These are phyloP conservation scores for Drosophila peninsularis DNA, from an alignment of 2,888 invertebrate species.

Conservation along the genomic window DNA sequence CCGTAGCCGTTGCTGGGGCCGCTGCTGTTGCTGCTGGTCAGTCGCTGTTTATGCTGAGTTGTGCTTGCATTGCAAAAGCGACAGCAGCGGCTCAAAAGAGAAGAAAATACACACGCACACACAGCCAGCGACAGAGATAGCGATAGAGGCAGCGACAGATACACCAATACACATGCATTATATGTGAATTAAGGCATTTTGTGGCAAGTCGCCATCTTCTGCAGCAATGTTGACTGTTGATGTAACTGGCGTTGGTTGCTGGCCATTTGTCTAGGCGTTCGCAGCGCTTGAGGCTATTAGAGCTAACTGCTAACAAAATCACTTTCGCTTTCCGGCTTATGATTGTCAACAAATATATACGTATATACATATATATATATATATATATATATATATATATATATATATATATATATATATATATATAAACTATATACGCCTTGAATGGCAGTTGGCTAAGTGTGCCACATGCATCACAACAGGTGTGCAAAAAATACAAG, in stretches of 20 bases:
- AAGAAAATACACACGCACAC: conserved; percentile 34
- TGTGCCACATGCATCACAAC: conserved; percentile 58
- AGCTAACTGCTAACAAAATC: conserved; percentile 61
- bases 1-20: conserved; percentile 14
- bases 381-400: conserved; percentile 18
- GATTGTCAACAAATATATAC: conserved; percentile 17
- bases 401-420: conserved; percentile 3
- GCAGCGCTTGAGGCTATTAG: conserved; percentile 44
- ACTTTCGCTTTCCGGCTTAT: conserved; percentile 74
- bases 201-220: conserved; percentile 55
- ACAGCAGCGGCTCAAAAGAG: conserved; percentile 28
- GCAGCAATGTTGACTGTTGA: conserved; percentile 61
- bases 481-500: conserved; percentile 59
- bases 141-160: neutral
- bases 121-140: neutral
- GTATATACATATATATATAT: neutral
- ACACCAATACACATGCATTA: conserved; percentile 1
- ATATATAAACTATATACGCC: conserved; percentile 13
- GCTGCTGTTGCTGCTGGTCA: conserved; percentile 12
- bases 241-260: conserved; percentile 57
- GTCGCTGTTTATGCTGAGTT: conserved; percentile 34
- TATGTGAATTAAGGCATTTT: conserved; percentile 56
- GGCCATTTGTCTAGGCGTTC: conserved; percentile 63
- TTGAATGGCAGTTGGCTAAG: conserved; percentile 34
- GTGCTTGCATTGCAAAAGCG: conserved; percentile 57